Evolutionary conservation across 30 jellyfish, hydroid and myxozoan species (phyloP).

Genomic region (Turritopsis rubra): DNA sequence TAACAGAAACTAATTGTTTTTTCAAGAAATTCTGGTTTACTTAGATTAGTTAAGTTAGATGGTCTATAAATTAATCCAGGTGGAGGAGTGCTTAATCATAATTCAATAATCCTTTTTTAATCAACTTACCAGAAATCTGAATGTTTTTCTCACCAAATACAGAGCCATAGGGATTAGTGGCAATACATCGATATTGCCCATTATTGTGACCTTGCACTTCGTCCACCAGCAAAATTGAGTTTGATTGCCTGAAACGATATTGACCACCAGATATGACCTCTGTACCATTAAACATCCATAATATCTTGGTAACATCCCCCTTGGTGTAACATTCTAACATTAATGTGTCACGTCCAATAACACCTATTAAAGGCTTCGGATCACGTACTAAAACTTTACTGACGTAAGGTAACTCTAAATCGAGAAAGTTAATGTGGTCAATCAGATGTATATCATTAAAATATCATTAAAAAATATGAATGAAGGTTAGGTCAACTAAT

Average conservation of each 20-base stretch:
- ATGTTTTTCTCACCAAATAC: conserved; percentile 18
- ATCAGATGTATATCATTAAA: too few relatives aligned
- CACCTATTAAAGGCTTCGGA: conserved; percentile 8
- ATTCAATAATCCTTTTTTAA: too few relatives aligned
- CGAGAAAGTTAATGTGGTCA: not conserved
- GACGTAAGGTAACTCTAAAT: not conserved
- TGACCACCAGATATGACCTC: not conserved
- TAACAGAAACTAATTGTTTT: too few relatives aligned
- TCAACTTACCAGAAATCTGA: not conserved
- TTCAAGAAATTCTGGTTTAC: too few relatives aligned
- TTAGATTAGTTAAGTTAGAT: too few relatives aligned
- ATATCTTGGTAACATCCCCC: conserved; percentile 3
- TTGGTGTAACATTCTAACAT: not conserved
- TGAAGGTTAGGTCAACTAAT: too few relatives aligned
- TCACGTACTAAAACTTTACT: not conserved
- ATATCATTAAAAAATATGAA: too few relatives aligned
- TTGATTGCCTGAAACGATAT: not conserved
- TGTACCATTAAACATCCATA: conserved; percentile 23
- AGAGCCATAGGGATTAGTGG: conserved; percentile 23
- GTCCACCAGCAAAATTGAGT: not conserved
- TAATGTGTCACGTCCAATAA: conserved; percentile 3
- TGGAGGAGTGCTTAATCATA: not conserved
- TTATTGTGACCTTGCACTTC: not conserved
- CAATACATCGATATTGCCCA: conserved; percentile 27
- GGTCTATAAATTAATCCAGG: too few relatives aligned